phyloP scores from a whole-genome alignment of 2,888 invertebrate genomes.

The Drosophila borborema region DNA sequence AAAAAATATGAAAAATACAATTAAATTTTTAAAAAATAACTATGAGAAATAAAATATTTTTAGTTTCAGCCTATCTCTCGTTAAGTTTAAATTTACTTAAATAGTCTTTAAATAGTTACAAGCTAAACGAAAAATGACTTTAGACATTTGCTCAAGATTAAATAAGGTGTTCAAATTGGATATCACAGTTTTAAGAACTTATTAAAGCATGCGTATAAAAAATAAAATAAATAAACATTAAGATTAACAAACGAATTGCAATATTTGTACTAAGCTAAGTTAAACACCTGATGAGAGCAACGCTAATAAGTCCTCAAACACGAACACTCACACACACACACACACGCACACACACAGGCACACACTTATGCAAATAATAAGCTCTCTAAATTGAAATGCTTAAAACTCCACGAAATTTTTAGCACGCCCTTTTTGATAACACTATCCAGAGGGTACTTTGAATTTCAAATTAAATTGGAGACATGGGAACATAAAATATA shows the following conservation, averaged over 20 bases:
- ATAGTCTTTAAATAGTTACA: too few relatives aligned
- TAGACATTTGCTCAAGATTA: background rate
- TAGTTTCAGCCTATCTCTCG: too few relatives aligned
- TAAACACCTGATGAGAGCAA: background rate
- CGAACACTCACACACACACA: background rate
- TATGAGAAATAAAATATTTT: too few relatives aligned
- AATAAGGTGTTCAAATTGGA: background rate
- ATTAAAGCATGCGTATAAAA: too few relatives aligned
- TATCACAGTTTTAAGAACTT: background rate
- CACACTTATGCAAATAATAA: conserved; percentile 24
- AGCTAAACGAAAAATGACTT: too few relatives aligned
- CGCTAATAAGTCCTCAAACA: conserved; percentile 9
- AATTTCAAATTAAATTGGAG: too few relatives aligned
- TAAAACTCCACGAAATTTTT: conserved; percentile 33
- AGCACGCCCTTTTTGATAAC: background rate
- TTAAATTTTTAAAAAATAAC: too few relatives aligned
- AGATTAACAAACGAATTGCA: conserved; percentile 1
- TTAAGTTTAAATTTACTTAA: too few relatives aligned
- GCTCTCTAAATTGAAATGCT: conserved; percentile 31
- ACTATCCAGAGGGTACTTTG: background rate
- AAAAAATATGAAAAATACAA: too few relatives aligned
- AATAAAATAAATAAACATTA: background rate
- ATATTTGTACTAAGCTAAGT: background rate
- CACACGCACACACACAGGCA: background rate
- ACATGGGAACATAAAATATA: background rate